Base-by-base conservation (phyloP, 2,113 vertebrate species). In the Laterallus jamaicensis region DNA sequence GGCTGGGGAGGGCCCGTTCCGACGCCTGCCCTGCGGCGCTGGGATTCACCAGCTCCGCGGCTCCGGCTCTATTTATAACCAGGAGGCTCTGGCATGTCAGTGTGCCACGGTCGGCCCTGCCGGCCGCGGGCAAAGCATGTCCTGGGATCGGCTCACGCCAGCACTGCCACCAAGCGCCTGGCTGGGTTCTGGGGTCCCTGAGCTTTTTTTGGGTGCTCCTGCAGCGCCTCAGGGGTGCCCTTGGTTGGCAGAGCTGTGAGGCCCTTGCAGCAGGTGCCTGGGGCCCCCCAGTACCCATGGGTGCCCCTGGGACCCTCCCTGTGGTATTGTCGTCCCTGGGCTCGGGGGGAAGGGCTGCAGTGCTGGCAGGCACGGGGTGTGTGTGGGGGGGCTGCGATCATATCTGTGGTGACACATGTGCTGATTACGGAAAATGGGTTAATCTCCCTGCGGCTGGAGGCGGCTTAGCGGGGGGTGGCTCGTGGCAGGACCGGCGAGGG, bases 401-500 rank as follows among this genome's bases (percentile, higher is more conserved):
- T 96, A 92, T 95, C 96, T 86, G 90, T 32, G 68, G 94, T 96
- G 96, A 95, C 94, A 96, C 95, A 97, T 97, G 96, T 97, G 95
- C 95, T 97, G 96, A 96, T 96, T 91, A 96, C 82, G n/a, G 96
- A 97, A 97, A 97, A 97, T 97, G 94, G 96, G 96, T 97, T 97
- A 97, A 97, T 97, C 97, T 91, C 90, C 90, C 90, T 64, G 93
- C 78, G 68, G 92, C 94, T 93, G 96, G 92, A 92, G 94, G 90
- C 55, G 32, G 95, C 94, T 97, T 96, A 95, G 86, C 4, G 11
- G 87, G 82, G 82, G 92, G 69, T n/a, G 63, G 86, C 90, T 88
- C 92, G 82, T 76, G 94, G 92, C 89, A 85, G 75, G 75, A 79
- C 93, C 74, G 59, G 7, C 77, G 40, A 83, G 71, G 92, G 93